Evolutionary conservation across 2,888 invertebrate species (phyloP).

Genomic region (Mallateleia sp.): DNA sequence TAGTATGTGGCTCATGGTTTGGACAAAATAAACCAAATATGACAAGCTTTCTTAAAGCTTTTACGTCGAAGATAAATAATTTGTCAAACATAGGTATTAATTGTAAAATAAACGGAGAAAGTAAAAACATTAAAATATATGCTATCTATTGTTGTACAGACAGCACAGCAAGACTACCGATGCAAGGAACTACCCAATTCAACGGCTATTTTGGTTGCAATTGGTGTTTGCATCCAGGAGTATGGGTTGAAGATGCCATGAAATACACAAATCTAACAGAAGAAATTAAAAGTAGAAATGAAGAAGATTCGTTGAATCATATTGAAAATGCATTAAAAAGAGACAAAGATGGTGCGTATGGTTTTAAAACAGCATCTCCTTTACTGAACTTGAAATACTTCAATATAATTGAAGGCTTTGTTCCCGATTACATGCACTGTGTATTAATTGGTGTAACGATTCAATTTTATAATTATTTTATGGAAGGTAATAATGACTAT

Average conservation of each 20-base stretch:
- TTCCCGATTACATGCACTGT: too few relatives aligned
- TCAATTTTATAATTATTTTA: too few relatives aligned
- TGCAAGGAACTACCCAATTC: constrained; percentile 50
- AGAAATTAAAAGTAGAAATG: neutral
- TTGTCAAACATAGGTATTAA: constrained; percentile 25
- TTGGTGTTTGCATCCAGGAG: too few relatives aligned
- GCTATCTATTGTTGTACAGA: too few relatives aligned
- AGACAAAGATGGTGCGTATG: neutral
- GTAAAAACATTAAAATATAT: neutral
- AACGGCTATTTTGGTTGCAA: too few relatives aligned
- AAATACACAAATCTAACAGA: constrained; percentile 52
- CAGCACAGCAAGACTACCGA: constrained; percentile 45
- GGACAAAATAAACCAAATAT: too few relatives aligned
- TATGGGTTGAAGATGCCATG: neutral
- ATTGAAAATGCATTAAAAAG: neutral
- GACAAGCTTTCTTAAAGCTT: constrained; percentile 46
- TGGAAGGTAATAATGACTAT: neutral
- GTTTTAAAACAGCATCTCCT: constrained; percentile 22
- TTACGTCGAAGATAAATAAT: constrained; percentile 30
- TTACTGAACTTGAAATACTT: constrained; percentile 38
- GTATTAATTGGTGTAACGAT: too few relatives aligned
- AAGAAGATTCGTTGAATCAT: too few relatives aligned
- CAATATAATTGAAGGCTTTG: too few relatives aligned
- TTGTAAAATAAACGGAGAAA: constrained; percentile 27
- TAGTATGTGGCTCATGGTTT: constrained; percentile 65